Evolutionary conservation across 64 coral and sea anemone species (phyloP), one percentile per base, ranked within the genome.

Genomic region (Stichodactyla helianthus): DNA sequence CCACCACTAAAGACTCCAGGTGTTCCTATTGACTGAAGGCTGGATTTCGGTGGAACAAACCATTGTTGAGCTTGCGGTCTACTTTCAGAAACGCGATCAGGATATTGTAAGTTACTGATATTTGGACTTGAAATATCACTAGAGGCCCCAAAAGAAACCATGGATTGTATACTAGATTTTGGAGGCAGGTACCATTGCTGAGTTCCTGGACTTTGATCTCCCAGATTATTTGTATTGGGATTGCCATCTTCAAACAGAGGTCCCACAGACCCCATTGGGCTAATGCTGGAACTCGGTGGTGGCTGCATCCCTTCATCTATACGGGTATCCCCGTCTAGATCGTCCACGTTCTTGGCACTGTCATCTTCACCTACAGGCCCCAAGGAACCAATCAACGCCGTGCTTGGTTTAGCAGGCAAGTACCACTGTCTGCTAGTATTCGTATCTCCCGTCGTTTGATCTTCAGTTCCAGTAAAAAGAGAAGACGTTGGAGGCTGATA

Each of bases 181-280:
- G 78, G 78, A 15, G 78, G 78, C 17, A 81, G n/a, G 17, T 52
- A 52, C 78, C 78, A 81, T 22, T 81, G 78, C 6, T 81, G 68
- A 23, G 68, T 74, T 74, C 22, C 68, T 74, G 68, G 68, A 31
- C 26, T 23, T 27, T 74, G 78, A 81, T 52, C 9, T 50, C 13
- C 77, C 50, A 52, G 50, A 52, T 54, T 20, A 81, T 16, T 81
- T 15, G 16, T 81, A 20, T 52, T 15, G 16, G 31, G 18, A n/a
- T 13, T 81, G 10, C 0, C 22, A 53, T 19, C 8, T 14, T 74
- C 68, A 74, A 11, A 27, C 1, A 74, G 0, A 31, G 68, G 9
- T 23, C 68, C 68, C 25, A 74, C 22, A 2, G 0, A 23, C 35
- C 23, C 25, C 4, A 74, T 2, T 5, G 25, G 7, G 7, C 10